Evolutionary conservation across 2,113 vertebrate species (phyloP).

Genomic region (Pomatorhinus ruficollis): DNA sequence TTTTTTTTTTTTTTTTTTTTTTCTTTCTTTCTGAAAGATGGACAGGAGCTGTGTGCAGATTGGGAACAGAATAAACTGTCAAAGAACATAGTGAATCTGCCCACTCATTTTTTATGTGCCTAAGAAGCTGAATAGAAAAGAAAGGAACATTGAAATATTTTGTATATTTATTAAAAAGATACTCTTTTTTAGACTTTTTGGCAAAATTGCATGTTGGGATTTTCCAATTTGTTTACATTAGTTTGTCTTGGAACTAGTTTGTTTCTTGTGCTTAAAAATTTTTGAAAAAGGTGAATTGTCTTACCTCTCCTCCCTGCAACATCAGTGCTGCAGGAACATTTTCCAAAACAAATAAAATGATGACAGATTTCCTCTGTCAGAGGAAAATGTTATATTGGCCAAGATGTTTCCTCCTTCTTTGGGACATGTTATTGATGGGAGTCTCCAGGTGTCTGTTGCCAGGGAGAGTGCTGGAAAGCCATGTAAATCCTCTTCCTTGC

Average conservation of each 20-base stretch:
- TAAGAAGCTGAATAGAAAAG: not conserved
- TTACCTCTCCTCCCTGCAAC: not conserved
- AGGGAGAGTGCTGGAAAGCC: not conserved
- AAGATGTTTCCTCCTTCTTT: not conserved
- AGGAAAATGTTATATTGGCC: not conserved
- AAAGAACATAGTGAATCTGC: not conserved
- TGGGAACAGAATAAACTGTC: not conserved
- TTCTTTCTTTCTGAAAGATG: not conserved
- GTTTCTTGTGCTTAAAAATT: not conserved
- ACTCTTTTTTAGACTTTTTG: not conserved
- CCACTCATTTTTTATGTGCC: not conserved
- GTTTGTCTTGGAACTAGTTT: not conserved
- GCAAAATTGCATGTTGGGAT: not conserved
- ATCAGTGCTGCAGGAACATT: not conserved
- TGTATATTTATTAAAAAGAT: not conserved
- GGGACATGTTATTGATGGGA: not conserved
- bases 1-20: not conserved
- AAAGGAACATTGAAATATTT: not conserved
- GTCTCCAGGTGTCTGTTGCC: not conserved
- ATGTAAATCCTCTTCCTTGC: not conserved
- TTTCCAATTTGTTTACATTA: not conserved
- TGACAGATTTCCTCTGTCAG: constrained; percentile 6
- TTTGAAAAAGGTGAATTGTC: not conserved
- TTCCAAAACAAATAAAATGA: not conserved
- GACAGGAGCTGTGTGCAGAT: not conserved